A percentile compares a stretch with the other conserved stretches of the same genome.
Evolutionary conservation across 1,140 invertebrate species (phyloP).

Genomic region (Melanaphis sacchari): DNA sequence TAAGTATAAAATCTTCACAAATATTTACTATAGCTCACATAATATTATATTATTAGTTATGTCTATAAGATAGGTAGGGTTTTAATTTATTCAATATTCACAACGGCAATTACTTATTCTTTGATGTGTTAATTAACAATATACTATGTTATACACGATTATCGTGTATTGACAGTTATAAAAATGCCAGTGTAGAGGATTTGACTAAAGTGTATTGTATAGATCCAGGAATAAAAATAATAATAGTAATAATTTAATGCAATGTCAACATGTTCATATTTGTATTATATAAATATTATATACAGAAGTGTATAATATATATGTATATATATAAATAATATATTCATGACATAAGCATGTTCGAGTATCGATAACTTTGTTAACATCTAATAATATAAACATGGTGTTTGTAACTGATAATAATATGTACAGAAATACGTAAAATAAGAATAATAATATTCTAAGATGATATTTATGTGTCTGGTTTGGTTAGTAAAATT

Average conservation of each 20-base stretch:
- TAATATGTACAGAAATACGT: slow-evolving; percentile 25
- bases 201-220: background rate
- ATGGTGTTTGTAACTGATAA: slow-evolving; percentile 42
- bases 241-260: background rate
- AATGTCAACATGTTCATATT: slow-evolving; percentile 5
- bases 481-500: slow-evolving; percentile 52
- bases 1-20: background rate
- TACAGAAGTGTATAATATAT: background rate
- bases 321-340: too few species aligned
- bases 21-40: background rate
- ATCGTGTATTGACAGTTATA: background rate
- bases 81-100: background rate
- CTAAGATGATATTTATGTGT: slow-evolving; percentile 53
- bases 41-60: background rate
- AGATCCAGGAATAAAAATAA: background rate
- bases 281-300: background rate
- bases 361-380: slow-evolving; percentile 24
- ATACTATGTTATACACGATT: background rate
- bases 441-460: slow-evolving; percentile 46
- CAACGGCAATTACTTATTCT: background rate
- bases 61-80: background rate
- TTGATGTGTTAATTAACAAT: background rate
- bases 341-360: background rate
- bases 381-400: slow-evolving; percentile 36
- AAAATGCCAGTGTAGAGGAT: background rate